Percentiles rank a stretch among this genome's conserved stretches.
Conservation (phyloP, 64 coral and sea anemone species). For the Orbicella faveolata region DNA sequence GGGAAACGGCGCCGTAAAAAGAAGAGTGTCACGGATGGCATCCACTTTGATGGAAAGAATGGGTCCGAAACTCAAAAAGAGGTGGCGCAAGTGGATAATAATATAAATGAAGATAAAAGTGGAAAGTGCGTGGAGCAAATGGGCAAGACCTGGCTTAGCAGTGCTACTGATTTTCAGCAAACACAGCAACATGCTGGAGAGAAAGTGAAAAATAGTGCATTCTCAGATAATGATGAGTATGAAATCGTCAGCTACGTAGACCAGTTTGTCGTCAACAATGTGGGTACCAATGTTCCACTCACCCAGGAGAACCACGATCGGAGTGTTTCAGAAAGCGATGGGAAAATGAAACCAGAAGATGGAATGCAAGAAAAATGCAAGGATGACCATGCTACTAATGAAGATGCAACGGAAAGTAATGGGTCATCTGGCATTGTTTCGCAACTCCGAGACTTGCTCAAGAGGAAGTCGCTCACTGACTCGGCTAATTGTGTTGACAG, state of each 20-base stretch:
- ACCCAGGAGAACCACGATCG: too few species aligned
- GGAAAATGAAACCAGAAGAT: not conserved
- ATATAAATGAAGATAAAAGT: not conserved
- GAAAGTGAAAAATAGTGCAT: too few species aligned
- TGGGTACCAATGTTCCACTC: too few species aligned
- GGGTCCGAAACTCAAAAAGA: not conserved
- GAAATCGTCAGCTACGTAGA: too few species aligned
- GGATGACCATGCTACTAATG: not conserved
- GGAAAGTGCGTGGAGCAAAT: too few species aligned
- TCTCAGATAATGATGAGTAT: too few species aligned
- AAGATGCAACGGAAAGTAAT: not conserved
- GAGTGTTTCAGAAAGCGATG: not conserved
- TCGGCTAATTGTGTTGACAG: not conserved
- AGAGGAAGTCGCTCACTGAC: not conserved
- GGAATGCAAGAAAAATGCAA: not conserved
- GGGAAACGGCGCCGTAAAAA: not conserved
- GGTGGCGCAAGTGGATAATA: not conserved
- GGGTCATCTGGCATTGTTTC: not conserved
- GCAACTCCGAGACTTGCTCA: not conserved
- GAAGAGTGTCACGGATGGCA: not conserved
- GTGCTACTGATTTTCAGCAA: too few species aligned
- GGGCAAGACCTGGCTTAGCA: not conserved
- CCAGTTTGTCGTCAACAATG: too few species aligned
- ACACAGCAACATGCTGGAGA: too few species aligned
- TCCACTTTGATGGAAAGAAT: not conserved